A percentile compares a stretch with the other conserved stretches of the same genome.
phyloP scores from a whole-genome alignment of 2,113 vertebrate species.

The Neotragus pygmaeus region DNA sequence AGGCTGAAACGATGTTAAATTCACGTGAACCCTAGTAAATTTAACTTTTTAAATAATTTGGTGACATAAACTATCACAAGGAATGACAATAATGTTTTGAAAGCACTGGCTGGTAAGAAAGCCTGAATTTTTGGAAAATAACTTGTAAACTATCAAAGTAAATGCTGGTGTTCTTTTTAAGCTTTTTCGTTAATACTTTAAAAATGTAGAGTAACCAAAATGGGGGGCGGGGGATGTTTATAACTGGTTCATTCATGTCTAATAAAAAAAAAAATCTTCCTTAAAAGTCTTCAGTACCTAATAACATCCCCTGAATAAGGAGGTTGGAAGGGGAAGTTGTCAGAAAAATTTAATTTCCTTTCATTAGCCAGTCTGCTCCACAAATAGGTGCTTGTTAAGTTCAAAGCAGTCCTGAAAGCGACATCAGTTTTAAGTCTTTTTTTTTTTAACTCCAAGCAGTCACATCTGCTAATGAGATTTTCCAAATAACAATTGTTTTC shows the following conservation, averaged over 20 bases:
- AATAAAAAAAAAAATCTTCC: conserved; percentile 84
- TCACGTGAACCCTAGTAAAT: conserved; percentile 46
- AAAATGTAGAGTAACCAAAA: conserved; percentile 66
- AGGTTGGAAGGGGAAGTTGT: conserved; percentile 86
- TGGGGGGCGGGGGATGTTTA: conserved; percentile 66
- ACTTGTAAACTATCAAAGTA: conserved; percentile 79
- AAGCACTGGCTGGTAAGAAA: conserved; percentile 71
- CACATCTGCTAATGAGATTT: conserved; percentile 90
- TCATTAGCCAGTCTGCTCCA: conserved; percentile 90
- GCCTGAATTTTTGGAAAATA: conserved; percentile 51
- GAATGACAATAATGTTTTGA: conserved; percentile 73
- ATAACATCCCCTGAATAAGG: conserved; percentile 83
- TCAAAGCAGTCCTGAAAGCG: conserved; percentile 85
- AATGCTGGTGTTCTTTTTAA: conserved; percentile 78
- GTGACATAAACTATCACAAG: conserved; percentile 57
- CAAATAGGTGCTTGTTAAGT: conserved; percentile 88
- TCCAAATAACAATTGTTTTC: conserved; percentile 86
- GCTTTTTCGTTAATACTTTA: conserved; percentile 72
- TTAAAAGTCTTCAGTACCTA: conserved; percentile 84
- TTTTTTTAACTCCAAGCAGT: conserved; percentile 79
- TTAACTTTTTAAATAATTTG: conserved; percentile 48
- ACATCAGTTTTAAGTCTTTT: conserved; percentile 85
- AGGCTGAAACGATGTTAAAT: background rate
- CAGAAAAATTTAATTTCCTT: conserved; percentile 91
- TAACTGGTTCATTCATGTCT: conserved; percentile 80